Conservation (phyloP, 2,113 vertebrate genomes). For the Calidris pugnax region DNA sequence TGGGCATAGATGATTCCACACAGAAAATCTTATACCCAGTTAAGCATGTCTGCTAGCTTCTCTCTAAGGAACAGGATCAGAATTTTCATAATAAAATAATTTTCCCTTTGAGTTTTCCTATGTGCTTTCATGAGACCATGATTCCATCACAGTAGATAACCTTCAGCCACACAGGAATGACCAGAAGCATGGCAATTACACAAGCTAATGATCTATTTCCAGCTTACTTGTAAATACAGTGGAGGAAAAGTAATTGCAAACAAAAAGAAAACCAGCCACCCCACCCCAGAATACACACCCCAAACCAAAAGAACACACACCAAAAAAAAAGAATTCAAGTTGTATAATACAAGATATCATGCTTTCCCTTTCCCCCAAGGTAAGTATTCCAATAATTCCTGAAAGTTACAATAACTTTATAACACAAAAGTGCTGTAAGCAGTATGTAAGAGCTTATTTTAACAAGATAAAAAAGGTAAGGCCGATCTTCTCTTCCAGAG, state of each 20-base stretch:
- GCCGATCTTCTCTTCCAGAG: neutral
- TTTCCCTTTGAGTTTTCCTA: neutral
- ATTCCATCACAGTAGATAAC: neutral
- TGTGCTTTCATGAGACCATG: neutral
- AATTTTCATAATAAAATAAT: constrained; percentile 25
- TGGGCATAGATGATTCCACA: neutral
- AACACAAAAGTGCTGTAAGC: neutral
- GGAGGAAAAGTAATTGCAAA: neutral
- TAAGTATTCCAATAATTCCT: neutral
- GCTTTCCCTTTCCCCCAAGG: neutral
- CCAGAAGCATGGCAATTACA: neutral
- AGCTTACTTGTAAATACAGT: neutral
- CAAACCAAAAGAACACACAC: neutral
- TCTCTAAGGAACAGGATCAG: neutral
- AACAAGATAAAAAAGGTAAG: neutral
- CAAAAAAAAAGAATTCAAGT: neutral
- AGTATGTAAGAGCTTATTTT: neutral
- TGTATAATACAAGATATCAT: neutral
- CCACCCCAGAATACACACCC: rapidly evolving
- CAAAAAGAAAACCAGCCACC: rapidly evolving
- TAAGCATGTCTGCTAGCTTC: neutral
- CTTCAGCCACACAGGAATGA: neutral
- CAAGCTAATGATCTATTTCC: neutral
- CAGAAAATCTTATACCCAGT: neutral
- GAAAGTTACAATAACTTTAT: neutral